Evolutionary conservation across 2,113 vertebrate species (phyloP).

Genomic region (Acinonyx jubatus): DNA sequence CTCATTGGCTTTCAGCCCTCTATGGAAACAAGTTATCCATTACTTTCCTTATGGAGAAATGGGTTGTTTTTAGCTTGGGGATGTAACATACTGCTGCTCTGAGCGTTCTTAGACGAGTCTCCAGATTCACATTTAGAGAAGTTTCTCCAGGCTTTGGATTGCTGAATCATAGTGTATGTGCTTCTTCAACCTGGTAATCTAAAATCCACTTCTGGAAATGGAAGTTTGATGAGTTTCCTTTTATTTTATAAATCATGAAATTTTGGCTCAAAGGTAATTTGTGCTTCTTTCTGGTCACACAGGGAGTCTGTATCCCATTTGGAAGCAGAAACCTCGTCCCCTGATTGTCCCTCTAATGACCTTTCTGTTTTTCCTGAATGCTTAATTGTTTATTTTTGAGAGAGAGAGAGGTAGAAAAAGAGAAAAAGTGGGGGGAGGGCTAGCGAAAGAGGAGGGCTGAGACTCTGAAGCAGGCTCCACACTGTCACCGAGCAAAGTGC

Average conservation of each 20-base stretch:
- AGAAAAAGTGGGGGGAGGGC: no score
- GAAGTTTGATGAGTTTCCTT: background rate
- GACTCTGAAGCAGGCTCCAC: no score
- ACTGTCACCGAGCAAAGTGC: no score
- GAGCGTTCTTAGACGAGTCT: background rate
- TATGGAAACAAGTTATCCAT: background rate
- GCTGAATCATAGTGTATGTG: background rate
- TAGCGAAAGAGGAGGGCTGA: no score
- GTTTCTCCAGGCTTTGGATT: background rate
- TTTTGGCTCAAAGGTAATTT: background rate
- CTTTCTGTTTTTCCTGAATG: background rate
- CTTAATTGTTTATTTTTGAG: no score
- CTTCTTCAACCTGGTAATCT: background rate
- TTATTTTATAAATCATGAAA: background rate
- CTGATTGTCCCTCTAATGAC: background rate
- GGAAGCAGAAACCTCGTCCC: background rate
- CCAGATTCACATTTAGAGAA: background rate
- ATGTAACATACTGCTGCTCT: background rate
- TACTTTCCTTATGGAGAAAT: background rate
- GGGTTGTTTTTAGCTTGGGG: background rate
- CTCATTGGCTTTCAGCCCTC: background rate
- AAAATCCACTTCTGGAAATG: background rate
- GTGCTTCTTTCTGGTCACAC: background rate
- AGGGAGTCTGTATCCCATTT: background rate
- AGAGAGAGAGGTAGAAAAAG: no score